Base-by-base conservation (phyloP, 2,888 invertebrate species). In the Beris morrisii region DNA sequence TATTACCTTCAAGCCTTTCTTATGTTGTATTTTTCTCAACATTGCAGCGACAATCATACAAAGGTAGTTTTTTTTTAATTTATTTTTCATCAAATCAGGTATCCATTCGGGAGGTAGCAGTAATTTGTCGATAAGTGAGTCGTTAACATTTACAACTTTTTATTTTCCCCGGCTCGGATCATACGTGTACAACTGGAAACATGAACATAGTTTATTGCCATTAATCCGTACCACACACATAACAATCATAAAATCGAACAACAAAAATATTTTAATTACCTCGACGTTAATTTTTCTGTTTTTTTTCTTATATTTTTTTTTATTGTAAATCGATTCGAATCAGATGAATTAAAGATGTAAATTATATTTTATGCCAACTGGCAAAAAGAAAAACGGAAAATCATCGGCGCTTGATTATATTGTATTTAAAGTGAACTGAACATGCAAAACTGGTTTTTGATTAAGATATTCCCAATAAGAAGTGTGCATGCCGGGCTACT, bases 111-210 rank as follows among this genome's bases (percentile, higher is more conserved):
- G 61, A 61, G 61, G 61, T 61, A 61, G 61, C 52, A 61, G 50
- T 61, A 50, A 61, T 61, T 61, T 61, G 61, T 61, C 46, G 61
- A 61, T 61, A 61, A 61, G 61, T 61, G 50, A 61, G 61, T 61
- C 61, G 61, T 61, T 61, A 61, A 61, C 50, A 61, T 52, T 61
- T 61, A 61, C 61, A 52, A 28, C 52, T 38, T 50, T 61, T 52
- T 50, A 15, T 32, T 38, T 22, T 9, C 50, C 38, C 52, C 43
- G 61, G 22, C 12, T 13, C 44, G 32, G 48, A 38, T 50, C 12
- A 32, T n/a, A 50, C 32, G 52, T 12, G 50, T 46, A 22, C 43
- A 61, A 50, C 52, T 52, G 32, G 9, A 28, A 52, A 59, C 22
- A 31, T 30, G 50, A 46, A 52, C 61, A 52, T 52, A 38, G 61